Evolutionary conservation across 2,113 vertebrate species (phyloP).

Genomic region (Erpornis zantholeuca): DNA sequence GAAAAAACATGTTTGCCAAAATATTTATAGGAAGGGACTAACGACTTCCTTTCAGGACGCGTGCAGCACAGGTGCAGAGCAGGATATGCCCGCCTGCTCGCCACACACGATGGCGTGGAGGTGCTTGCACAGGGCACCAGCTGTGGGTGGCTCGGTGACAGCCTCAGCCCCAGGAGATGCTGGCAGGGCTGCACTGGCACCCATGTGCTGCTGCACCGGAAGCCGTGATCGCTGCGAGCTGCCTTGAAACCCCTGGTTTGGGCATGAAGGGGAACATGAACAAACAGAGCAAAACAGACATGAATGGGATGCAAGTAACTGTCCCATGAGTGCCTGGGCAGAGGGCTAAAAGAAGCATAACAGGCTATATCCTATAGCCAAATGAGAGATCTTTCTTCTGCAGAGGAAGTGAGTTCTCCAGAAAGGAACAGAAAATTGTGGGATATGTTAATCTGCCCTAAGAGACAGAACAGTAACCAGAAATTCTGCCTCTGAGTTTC

Average conservation of each 20-base stretch:
- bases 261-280: neutral
- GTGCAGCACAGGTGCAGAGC: accelerated
- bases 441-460: neutral
- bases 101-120: accelerated
- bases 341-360: neutral
- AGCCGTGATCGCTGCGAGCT: accelerated
- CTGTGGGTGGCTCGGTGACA: neutral
- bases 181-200: neutral
- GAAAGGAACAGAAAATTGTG: neutral
- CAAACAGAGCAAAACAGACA: neutral
- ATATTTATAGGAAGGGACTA: neutral
- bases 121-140: neutral
- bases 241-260: neutral
- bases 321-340: neutral
- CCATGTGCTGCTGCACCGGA: neutral
- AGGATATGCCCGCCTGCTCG: accelerated
- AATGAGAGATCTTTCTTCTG: neutral
- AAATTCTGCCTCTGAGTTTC: neutral
- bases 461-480: neutral
- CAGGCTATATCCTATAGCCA: neutral
- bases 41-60: neutral
- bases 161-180: neutral
- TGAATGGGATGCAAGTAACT: neutral
- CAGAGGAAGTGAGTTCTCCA: neutral
- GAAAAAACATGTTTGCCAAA: neutral